Evolutionary conservation across 1,140 invertebrate species (phyloP), one percentile per base, ranked within the genome.

Genomic region (Manduca sexta): DNA sequence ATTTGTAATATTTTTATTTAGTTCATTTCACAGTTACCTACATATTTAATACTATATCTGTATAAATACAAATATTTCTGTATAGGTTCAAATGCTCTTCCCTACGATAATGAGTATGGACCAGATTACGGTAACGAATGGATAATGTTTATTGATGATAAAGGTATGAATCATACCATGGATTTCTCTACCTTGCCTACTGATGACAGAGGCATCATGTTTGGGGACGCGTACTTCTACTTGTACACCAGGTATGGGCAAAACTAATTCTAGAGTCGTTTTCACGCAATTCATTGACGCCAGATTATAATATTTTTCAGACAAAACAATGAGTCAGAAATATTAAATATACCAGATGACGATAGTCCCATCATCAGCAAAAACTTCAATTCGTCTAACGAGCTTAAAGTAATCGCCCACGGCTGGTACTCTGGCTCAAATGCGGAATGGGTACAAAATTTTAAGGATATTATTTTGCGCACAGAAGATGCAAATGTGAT

Each of bases 361-460:
- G 44, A 68, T 21, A 29, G 18, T 7, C 14, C 16, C 4, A 57
- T 81, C 7, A 35, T 53, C 21, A 81, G 76, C 35, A 48, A 47
- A 39, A 60, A 84, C 41, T 91, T 93, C 52, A 86, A 91, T 49
- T 59, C 87, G 6, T 79, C 77, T 1, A 88, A 87, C 49, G 78
- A 87, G 35, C 89, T 91, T 1, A 91, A 89, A 69, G 87, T 93
- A 14, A 76, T 94, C 21, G 91, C 91, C 15, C 94, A 96, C 63
- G 94, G 94, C 0, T 96, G 90, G 90, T 86, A 90, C 55, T 91
- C 90, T 0, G 87, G 78, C 49, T 86, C 86, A 11, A 69, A 74
- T 11, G 86, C 70, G 15, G 41, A 48, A 1, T 82, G 79, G 77
- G n/a, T 82, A 13, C 66, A 69, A 42, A 54, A 59, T 2, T 87